Conservation (phyloP, 35 echinoderm and acorn worm genomes). For the Lytechinus variegatus region DNA sequence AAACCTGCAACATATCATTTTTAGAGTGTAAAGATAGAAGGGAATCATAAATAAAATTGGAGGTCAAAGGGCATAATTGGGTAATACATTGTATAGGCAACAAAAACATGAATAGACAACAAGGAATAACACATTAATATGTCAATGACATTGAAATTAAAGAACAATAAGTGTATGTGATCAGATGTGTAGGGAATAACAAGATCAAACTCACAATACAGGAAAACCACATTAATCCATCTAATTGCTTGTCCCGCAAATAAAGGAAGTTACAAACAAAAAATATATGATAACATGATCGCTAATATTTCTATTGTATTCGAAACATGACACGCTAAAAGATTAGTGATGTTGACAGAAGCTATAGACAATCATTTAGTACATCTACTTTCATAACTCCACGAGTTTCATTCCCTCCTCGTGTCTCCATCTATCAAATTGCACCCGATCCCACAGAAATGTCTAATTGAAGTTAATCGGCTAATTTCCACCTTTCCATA, state of each 20-base stretch:
- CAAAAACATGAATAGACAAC: too few relatives aligned
- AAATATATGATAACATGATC: neutral
- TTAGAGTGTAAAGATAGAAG: too few relatives aligned
- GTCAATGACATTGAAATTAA: too few relatives aligned
- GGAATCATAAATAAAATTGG: too few relatives aligned
- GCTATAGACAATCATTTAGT: neutral
- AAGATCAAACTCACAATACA: neutral
- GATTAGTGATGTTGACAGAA: neutral
- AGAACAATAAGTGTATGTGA: too few relatives aligned
- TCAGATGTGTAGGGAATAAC: too few relatives aligned
- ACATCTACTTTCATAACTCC: neutral
- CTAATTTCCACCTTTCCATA: conserved; percentile 6
- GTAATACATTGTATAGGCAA: too few relatives aligned
- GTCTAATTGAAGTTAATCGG: conserved; percentile 3
- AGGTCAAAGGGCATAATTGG: too few relatives aligned
- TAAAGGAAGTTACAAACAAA: neutral
- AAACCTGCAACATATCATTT: too few relatives aligned
- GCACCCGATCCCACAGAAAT: neutral
- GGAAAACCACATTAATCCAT: neutral
- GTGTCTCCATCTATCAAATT: neutral
- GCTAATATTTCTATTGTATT: neutral
- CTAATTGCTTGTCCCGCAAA: neutral
- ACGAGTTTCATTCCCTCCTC: neutral
- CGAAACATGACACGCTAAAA: neutral
- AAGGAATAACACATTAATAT: too few relatives aligned